These are phyloP conservation scores for Leptinotarsa texana DNA, from an alignment of 1,140 invertebrate species.

Conservation along the genomic window DNA sequence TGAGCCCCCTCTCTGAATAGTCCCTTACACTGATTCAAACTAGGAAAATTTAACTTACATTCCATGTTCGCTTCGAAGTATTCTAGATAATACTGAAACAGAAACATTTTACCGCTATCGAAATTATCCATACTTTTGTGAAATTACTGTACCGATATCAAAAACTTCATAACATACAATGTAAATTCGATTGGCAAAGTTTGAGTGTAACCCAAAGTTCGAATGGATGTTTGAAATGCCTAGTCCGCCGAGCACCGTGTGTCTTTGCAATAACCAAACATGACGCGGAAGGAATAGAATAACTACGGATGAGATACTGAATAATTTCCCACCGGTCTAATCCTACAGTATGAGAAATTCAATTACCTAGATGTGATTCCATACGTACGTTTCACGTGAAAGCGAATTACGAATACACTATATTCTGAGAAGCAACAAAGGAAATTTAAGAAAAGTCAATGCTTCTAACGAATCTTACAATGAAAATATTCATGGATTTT, in stretches of 20 bases:
- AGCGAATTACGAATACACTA: background rate
- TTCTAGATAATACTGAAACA: no score
- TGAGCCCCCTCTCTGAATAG: no score
- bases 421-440: background rate
- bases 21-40: no score
- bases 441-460: no score
- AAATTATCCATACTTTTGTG: no score
- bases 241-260: background rate
- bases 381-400: background rate
- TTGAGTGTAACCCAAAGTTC: background rate
- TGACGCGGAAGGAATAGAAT: no score
- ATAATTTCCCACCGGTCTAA: background rate
- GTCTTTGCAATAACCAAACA: background rate
- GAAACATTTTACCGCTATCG: no score
- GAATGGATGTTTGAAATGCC: background rate
- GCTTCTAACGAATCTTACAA: no score
- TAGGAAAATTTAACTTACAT: no score
- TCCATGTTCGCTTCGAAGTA: no score
- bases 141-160: no score
- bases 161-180: background rate
- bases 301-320: background rate
- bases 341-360: background rate
- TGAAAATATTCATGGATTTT: no score
- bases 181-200: background rate
- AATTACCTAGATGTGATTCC: background rate